These are phyloP conservation scores for Gnathonemus echidnorhynchus DNA, from an alignment of 2,113 vertebrate species.

Conservation along the genomic window DNA sequence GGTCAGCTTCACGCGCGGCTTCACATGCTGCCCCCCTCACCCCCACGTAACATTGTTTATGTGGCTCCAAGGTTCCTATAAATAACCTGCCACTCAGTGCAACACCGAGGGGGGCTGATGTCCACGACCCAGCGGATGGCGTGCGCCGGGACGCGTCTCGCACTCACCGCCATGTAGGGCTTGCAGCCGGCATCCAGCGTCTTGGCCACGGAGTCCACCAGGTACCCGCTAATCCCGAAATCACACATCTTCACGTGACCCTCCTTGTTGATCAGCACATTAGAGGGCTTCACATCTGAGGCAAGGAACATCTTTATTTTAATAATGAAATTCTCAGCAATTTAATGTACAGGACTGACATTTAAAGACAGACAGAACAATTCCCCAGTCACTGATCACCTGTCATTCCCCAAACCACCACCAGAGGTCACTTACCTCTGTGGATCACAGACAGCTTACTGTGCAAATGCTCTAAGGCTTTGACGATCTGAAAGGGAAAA, in stretches of 20 bases:
- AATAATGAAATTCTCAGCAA: background rate
- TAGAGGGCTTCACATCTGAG: constrained; percentile 93
- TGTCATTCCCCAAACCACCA: background rate
- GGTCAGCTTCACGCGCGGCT: background rate
- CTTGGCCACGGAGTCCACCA: constrained; percentile 94
- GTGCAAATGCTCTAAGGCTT: constrained; percentile 93
- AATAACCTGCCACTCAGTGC: background rate
- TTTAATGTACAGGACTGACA: background rate
- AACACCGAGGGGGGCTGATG: background rate
- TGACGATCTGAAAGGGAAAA: constrained; percentile 75
- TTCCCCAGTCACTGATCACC: background rate
- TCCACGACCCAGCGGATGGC: background rate
- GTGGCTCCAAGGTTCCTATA: background rate
- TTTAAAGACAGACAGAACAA: too few species aligned
- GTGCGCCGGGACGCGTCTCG: too few species aligned
- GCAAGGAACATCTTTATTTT: background rate
- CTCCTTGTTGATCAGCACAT: constrained; percentile 89
- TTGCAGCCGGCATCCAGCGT: constrained; percentile 96
- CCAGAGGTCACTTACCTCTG: constrained; percentile 70
- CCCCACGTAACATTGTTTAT: background rate
- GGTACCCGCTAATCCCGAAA: constrained; percentile 94
- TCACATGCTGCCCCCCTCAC: background rate
- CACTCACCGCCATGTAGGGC: constrained; percentile 94
- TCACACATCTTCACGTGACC: constrained; percentile 99
- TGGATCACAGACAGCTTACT: constrained; percentile 95